phyloP scores from a whole-genome alignment of 1,140 invertebrate genomes.

The Diplogasteroides magnus region DNA sequence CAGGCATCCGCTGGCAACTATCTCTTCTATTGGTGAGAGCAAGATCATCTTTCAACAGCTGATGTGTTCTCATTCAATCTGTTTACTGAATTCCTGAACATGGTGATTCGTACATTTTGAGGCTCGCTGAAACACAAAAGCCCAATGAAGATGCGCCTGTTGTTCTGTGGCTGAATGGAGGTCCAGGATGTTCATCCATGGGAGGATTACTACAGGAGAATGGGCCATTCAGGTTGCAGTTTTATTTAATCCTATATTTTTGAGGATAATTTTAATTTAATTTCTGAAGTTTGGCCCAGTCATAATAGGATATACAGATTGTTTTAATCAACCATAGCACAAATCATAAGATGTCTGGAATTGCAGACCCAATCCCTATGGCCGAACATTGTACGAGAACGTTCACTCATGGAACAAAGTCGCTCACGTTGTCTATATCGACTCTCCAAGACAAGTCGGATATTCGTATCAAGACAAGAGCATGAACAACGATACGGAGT shows the following conservation, averaged over 20 bases:
- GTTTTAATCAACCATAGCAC: no score
- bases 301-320: no score
- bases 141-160: constrained; percentile 58
- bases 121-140: constrained; percentile 59
- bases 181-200: constrained; percentile 61
- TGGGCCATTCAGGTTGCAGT: constrained; percentile 58
- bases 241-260: no score
- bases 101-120: no score
- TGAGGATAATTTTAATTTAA: no score
- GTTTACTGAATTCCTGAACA: no score
- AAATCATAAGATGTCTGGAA: not conserved
- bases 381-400: constrained; percentile 56
- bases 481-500: constrained; percentile 56
- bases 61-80: no score
- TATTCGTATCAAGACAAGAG: constrained; percentile 58
- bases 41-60: no score
- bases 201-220: constrained; percentile 60
- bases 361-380: constrained; percentile 43
- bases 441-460: constrained; percentile 62
- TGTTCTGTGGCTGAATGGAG: constrained; percentile 62
- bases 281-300: no score
- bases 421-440: constrained; percentile 69
- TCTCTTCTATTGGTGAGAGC: constrained; percentile 54
- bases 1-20: constrained; percentile 34
- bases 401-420: constrained; percentile 60